These are phyloP conservation scores for Nycticebus coucang DNA, from an alignment of 2,113 vertebrate species.

Conservation along the genomic window DNA sequence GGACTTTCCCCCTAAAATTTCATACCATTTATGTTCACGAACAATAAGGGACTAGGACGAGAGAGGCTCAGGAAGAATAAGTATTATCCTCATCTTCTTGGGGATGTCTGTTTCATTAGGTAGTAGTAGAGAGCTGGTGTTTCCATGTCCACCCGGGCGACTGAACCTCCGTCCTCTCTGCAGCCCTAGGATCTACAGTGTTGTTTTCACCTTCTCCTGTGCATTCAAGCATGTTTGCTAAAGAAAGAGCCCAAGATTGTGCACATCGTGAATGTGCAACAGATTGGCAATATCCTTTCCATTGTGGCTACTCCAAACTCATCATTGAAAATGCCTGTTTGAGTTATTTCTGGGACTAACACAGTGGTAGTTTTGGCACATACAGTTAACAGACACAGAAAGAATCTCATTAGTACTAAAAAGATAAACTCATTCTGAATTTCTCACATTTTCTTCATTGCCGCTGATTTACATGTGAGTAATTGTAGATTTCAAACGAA, in stretches of 20 bases:
- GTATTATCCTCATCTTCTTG: background rate
- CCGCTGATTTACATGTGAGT: constrained; percentile 60
- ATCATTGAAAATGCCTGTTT: constrained; percentile 46
- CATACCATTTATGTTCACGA: background rate
- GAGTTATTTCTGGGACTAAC: constrained; percentile 56
- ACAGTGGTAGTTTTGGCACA: constrained; percentile 43
- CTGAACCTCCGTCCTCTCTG: background rate
- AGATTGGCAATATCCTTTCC: background rate
- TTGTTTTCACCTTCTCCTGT: background rate
- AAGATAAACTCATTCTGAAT: constrained; percentile 50
- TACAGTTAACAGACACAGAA: constrained; percentile 42
- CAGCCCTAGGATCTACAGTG: background rate
- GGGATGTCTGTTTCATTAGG: background rate
- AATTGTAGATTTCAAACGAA: constrained; percentile 62
- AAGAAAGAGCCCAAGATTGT: background rate
- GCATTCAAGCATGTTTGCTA: background rate
- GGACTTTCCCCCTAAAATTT: background rate
- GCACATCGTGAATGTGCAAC: background rate
- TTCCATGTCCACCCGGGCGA: background rate
- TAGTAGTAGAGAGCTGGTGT: background rate
- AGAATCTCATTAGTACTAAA: background rate
- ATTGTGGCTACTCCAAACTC: constrained; percentile 41
- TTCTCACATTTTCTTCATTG: constrained; percentile 44
- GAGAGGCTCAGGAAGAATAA: background rate
- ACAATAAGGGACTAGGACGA: background rate